Percentiles rank a stretch among this genome's conserved stretches.
These are phyloP conservation scores for Eremophila alpestris DNA, from an alignment of 2,797 vertebrate genomes.

Conservation along the genomic window DNA sequence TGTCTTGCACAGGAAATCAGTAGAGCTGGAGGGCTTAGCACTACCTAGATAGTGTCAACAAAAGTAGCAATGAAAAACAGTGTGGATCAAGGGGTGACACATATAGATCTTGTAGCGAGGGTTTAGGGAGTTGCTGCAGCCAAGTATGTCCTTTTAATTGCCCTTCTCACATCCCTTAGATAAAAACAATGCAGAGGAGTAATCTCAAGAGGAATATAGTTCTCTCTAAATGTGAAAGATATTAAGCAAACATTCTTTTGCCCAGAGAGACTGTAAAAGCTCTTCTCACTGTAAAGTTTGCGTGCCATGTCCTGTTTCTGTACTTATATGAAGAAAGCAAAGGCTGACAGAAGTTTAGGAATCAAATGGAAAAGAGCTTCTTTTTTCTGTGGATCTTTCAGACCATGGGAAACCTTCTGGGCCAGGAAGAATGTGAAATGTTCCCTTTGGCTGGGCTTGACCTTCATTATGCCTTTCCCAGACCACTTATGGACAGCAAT, in stretches of 20 bases:
- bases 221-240: slow-evolving; percentile 14
- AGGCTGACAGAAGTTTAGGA: not conserved
- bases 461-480: not conserved
- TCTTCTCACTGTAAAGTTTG: not conserved
- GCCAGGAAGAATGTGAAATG: not conserved
- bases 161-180: not conserved
- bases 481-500: not conserved
- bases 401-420: not conserved
- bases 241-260: not conserved
- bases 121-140: not conserved
- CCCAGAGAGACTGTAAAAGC: not conserved
- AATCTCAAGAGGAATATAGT: not conserved
- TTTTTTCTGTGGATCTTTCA: not conserved
- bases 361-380: not conserved
- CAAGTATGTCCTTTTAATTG: not conserved
- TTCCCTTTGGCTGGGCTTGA: not conserved
- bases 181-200: not conserved
- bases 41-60: not conserved
- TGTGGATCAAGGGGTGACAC: not conserved
- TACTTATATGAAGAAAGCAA: not conserved
- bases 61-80: not conserved
- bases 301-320: not conserved
- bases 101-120: not conserved
- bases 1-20: not conserved
- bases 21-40: not conserved